Conservation (phyloP, 2,113 vertebrate genomes). For the Microcebus ravelobensis region DNA sequence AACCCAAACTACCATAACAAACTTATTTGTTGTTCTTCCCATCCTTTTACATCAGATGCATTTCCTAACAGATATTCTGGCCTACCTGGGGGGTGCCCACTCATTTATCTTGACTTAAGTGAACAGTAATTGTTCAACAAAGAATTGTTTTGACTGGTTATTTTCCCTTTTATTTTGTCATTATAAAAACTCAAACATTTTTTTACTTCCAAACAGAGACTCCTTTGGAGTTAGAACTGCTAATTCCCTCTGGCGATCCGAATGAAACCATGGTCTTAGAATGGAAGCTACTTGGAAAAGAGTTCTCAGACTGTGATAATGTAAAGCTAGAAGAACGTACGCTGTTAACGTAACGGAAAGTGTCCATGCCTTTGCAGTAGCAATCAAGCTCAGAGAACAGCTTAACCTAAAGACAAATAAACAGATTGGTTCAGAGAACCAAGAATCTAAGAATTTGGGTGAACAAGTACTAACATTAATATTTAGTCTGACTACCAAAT, state of each 20-base stretch:
- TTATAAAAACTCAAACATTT: slow-evolving; percentile 37
- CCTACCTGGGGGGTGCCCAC: not conserved
- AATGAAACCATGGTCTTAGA: slow-evolving; percentile 60
- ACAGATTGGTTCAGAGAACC: slow-evolving; percentile 15
- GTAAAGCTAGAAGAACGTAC: not conserved
- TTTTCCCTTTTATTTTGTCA: slow-evolving; percentile 49
- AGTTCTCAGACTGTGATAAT: not conserved
- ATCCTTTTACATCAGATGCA: slow-evolving; percentile 6
- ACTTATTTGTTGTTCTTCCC: not conserved
- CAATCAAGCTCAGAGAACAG: not conserved
- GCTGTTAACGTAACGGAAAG: not conserved
- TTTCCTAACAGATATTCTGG: slow-evolving; percentile 33
- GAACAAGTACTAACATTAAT: not conserved
- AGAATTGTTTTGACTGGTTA: not conserved
- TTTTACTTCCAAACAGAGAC: slow-evolving; percentile 11
- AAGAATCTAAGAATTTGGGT: not conserved
- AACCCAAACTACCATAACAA: not conserved
- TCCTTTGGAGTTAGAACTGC: slow-evolving; percentile 27
- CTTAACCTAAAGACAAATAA: slow-evolving; percentile 5
- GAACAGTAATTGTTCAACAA: slow-evolving; percentile 12
- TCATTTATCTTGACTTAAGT: slow-evolving; percentile 44
- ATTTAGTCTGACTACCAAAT: slow-evolving; percentile 19
- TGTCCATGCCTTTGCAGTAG: not conserved
- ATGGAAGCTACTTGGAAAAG: not conserved
- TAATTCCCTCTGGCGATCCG: slow-evolving; percentile 34